Evolutionary conservation across 2,113 vertebrate species (phyloP).

Genomic region (Sapayoa aenigma): DNA sequence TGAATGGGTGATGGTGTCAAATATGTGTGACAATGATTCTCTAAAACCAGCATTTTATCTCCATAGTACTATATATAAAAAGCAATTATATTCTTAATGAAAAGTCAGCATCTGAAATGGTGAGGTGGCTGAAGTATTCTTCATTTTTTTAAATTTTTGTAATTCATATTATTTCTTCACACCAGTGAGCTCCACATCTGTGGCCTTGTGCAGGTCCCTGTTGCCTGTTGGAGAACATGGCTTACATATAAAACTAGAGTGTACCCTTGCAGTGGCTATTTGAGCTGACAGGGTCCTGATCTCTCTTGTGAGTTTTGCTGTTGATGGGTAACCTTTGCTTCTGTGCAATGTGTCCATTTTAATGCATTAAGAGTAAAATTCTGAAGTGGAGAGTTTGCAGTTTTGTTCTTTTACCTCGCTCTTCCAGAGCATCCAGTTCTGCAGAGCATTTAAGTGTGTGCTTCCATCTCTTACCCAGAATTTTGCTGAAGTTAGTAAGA

Average conservation of each 20-base stretch:
- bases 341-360: constrained; percentile 34
- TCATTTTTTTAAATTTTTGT: neutral
- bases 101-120: neutral
- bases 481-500: neutral
- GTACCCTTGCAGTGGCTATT: constrained; percentile 28
- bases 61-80: neutral
- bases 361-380: neutral
- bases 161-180: neutral
- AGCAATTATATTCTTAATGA: neutral
- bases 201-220: neutral
- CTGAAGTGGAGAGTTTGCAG: neutral
- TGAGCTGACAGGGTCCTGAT: constrained; percentile 53
- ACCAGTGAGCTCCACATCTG: neutral
- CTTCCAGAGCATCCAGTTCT: neutral
- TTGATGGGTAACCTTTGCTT: constrained; percentile 72
- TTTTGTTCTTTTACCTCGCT: neutral
- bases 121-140: neutral
- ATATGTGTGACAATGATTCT: neutral
- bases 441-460: neutral
- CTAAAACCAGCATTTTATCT: neutral
- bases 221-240: constrained; percentile 38
- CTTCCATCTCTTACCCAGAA: neutral
- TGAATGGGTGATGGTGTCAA: neutral
- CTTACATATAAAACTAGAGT: constrained; percentile 56
- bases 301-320: constrained; percentile 45